Evolutionary conservation across 2,888 invertebrate species (phyloP), one percentile per base, ranked within the genome.

Genomic region (Volucella zonaria): DNA sequence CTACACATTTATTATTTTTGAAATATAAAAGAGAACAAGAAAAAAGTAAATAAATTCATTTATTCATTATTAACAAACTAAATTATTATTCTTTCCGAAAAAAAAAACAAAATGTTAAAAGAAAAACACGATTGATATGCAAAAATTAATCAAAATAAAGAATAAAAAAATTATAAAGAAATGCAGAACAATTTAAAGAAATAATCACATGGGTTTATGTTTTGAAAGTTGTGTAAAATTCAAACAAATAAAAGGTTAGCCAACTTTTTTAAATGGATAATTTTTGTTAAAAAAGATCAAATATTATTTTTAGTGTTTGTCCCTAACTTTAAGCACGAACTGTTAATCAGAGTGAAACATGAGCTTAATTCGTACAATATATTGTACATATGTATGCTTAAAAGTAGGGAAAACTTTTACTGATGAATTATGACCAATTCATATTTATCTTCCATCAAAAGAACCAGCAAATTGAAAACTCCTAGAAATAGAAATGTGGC

Each of bases 1-100:
- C 85, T 76, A 81, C 77, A 87, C 85, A 85, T 89, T 89, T 89
- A 87, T 87, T 87, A 87, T 86, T 90, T 89, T 89, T 89, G 88
- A 89, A 89, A 89, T 88, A 86, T 89, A 87, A 87, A 87, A 86
- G 83, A 86, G 86, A 81, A 86, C 31, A 87, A 86, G 82, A 86
- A 87, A 70, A 23, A 68, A 82, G 77, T 43, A 82, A 82, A 77
- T 52, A 79, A 86, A 83, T 66, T 78, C 79, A 80, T 58, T 73
- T 77, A 77, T 77, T 81, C 81, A 85, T 81, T 73, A 80, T 78
- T 74, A 73, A 75, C 59, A 79, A 76, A 68, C 47, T 70, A 82
- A 75, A 73, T 73, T 79, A 77, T 56, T 86, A 83, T 73, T 82
- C 76, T 82, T 67, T 31, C 31, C 31, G 54, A 71, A 73, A 77